Base-by-base conservation (phyloP, 2,797 vertebrate species). In the Petrocephalus sullivani region DNA sequence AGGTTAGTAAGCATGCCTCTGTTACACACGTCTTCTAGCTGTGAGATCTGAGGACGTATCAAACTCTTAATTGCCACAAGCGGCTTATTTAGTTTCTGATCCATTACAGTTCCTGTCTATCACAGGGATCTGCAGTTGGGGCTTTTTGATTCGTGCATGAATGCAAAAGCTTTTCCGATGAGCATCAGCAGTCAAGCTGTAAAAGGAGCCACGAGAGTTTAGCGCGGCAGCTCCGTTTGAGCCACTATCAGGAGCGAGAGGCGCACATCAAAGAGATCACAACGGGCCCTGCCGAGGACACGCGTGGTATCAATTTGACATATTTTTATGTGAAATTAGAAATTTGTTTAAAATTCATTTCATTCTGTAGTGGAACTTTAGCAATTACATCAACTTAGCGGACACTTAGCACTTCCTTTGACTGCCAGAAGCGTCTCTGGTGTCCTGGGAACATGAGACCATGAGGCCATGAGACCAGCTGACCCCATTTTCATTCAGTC, bases 151-250 rank as follows among this genome's bases (percentile, higher is more conserved):
- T 94, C 88, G 88, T 89, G 89, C 91, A 91, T 92, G 90, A 84
- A 90, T 92, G 49, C 53, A 37, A 41, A 61, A 75, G 94, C 93
- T 94, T 94, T 94, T 90, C 92, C 94, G 94, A 95, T 94, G 92
- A 88, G 89, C 89, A 95, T 95, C 91, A 91, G 91, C 90, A 90
- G 90, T 89, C 91, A 90, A 91, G 88, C 88, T 91, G 91, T 90
- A 91, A 90, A 88, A 71, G 28, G 64, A 71, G 14, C 33, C 37
- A 89, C 88, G 88, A 67, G 85, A 78, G 54, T 89, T 89, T 90
- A 91, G 90, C 87, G 90, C 91, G 91, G 88, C 87, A 54, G 87
- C 60, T 84, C 92, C 93, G 53, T 91, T 93, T 94, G 90, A 95
- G 93, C 89, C 90, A 88, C 91, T 93, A 94, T 95, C 90, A 87